Percentiles rank a stretch among this genome's conserved stretches.
These are phyloP conservation scores for Agelastica alni DNA, from an alignment of 2,888 invertebrate genomes.

Conservation along the genomic window DNA sequence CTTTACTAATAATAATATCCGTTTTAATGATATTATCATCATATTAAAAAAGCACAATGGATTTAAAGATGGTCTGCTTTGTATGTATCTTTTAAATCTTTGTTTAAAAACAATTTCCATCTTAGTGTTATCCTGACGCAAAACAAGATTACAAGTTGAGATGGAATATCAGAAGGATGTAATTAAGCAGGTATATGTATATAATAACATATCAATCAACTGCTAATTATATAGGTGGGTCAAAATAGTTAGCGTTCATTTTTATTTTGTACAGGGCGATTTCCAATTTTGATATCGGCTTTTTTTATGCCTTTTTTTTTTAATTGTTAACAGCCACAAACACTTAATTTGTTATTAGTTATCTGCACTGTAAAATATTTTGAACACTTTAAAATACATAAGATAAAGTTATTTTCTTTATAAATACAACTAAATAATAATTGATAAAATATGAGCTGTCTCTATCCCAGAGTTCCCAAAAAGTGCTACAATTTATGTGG, in stretches of 20 bases:
- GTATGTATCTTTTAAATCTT: slow-evolving; percentile 26
- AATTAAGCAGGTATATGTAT: slow-evolving; percentile 54
- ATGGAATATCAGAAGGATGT: slow-evolving; percentile 38
- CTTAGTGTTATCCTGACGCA: slow-evolving; percentile 29
- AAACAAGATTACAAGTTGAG: slow-evolving; percentile 41
- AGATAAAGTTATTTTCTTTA: no score
- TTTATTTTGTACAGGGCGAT: slow-evolving; percentile 20
- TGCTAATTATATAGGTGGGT: slow-evolving; percentile 50
- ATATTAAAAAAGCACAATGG: slow-evolving; percentile 10
- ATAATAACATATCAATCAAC: slow-evolving; percentile 56
- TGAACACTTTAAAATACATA: no score
- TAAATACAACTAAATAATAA: no score
- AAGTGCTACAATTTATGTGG: no score
- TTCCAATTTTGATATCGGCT: no score
- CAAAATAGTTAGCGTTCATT: slow-evolving; percentile 37
- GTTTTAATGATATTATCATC: slow-evolving; percentile 18
- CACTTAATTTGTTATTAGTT: no score
- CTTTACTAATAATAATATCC: slow-evolving; percentile 15
- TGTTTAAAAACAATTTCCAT: slow-evolving; percentile 29
- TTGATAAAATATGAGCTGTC: no score
- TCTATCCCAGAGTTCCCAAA: no score
- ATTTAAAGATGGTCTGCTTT: slow-evolving; percentile 18
- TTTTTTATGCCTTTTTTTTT: no score
- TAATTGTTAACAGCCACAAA: no score
- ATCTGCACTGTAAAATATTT: no score